Conservation (phyloP, 2,888 invertebrate species). For the Iselma pallidipennis region DNA sequence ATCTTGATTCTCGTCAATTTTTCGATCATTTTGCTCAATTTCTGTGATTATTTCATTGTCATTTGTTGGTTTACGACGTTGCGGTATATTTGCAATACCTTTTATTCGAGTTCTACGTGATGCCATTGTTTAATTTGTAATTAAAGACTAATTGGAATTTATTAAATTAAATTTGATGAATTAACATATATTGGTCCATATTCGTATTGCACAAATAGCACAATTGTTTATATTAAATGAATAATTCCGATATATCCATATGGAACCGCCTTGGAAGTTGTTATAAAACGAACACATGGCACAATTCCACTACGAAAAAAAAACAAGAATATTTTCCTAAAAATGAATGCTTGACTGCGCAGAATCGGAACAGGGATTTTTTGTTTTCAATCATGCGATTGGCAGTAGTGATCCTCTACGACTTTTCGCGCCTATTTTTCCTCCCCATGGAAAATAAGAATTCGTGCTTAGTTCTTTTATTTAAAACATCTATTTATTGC, state of each 20-base stretch:
- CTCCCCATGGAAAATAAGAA: no score
- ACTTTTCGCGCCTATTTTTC: no score
- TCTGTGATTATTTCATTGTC: conserved; percentile 13
- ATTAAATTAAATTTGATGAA: conserved; percentile 18
- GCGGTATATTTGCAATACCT: conserved; percentile 70
- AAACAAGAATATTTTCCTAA: background rate
- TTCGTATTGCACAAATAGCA: conserved; percentile 16
- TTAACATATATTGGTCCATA: no score
- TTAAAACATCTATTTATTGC: no score
- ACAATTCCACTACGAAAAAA: background rate
- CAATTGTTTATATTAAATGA: conserved; percentile 6
- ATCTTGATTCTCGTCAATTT: conserved; percentile 4
- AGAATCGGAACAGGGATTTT: background rate
- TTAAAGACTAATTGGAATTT: conserved; percentile 50
- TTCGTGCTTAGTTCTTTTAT: no score
- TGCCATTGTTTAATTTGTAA: conserved; percentile 57
- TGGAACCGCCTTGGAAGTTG: conserved; percentile 18
- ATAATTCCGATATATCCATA: conserved; percentile 24
- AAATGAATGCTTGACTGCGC: background rate
- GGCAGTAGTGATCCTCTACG: no score
- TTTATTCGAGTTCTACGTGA: conserved; percentile 73
- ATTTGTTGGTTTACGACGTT: conserved; percentile 53
- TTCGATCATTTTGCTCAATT: background rate
- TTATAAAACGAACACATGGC: conserved; percentile 29
- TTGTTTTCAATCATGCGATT: background rate